These are phyloP conservation scores for Syngnathus floridae DNA, from an alignment of 2,113 vertebrate species.

Conservation along the genomic window DNA sequence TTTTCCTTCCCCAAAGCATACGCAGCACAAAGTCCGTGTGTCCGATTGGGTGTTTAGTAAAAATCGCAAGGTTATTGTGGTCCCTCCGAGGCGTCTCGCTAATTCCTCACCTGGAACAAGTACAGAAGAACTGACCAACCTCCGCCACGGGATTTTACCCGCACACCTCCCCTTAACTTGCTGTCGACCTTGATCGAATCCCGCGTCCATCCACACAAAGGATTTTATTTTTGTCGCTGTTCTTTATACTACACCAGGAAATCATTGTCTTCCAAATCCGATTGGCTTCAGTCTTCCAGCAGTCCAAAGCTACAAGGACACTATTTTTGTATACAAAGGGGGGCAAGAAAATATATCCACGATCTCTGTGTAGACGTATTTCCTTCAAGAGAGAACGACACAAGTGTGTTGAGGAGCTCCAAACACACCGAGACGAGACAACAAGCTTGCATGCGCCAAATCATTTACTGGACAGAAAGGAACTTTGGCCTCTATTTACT, in stretches of 20 bases:
- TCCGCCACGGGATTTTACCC: slow-evolving; percentile 27
- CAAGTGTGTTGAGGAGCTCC: slow-evolving; percentile 9
- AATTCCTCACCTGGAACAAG: slow-evolving; percentile 22
- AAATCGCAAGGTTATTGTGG: not conserved
- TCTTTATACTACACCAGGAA: slow-evolving; percentile 56
- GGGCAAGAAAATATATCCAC: slow-evolving; percentile 49
- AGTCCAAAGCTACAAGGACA: slow-evolving; percentile 68
- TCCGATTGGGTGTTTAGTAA: not conserved
- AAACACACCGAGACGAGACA: slow-evolving; percentile 39
- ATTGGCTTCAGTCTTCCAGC: slow-evolving; percentile 72
- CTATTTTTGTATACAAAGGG: slow-evolving; percentile 67
- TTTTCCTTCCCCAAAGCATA: slow-evolving; percentile 2
- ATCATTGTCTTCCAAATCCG: slow-evolving; percentile 66
- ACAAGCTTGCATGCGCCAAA: slow-evolving; percentile 71
- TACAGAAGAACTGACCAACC: slow-evolving; percentile 19
- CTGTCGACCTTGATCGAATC: slow-evolving; percentile 21
- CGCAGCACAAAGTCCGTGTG: not conserved
- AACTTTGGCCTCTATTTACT: slow-evolving; percentile 67
- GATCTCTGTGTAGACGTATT: slow-evolving; percentile 54
- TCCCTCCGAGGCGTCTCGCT: not conserved
- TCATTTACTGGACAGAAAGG: slow-evolving; percentile 72
- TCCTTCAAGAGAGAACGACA: slow-evolving; percentile 43
- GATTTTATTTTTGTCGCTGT: not conserved
- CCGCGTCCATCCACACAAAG: slow-evolving; percentile 30
- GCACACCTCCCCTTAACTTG: slow-evolving; percentile 22